These are phyloP conservation scores for Chloroceryle aenea DNA, from an alignment of 2,113 vertebrate species.

Conservation along the genomic window DNA sequence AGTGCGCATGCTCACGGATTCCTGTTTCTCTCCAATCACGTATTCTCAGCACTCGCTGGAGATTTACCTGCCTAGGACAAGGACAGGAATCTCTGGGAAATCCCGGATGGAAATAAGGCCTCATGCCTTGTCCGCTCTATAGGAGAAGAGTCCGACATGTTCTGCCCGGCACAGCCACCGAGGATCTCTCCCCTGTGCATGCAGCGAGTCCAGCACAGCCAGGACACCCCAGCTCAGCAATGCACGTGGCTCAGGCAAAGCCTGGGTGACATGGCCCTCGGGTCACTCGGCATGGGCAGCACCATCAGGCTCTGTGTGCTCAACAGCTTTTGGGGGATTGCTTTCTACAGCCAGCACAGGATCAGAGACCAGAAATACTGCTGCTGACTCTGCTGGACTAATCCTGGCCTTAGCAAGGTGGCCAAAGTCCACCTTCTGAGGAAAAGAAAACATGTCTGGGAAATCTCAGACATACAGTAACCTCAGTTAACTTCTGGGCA, in stretches of 20 bases:
- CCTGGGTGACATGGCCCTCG: accelerated
- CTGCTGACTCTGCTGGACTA: background rate
- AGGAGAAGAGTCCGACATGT: accelerated
- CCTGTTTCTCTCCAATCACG: background rate
- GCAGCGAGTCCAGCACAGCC: background rate
- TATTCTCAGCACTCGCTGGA: background rate
- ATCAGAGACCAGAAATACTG: background rate
- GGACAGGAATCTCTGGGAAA: background rate
- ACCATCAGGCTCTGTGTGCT: accelerated
- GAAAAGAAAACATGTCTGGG: background rate
- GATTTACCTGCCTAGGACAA: background rate
- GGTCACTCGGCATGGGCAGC: accelerated
- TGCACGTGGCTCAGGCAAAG: background rate
- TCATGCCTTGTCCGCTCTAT: background rate
- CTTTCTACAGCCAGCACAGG: too few species aligned
- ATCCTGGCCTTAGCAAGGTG: background rate
- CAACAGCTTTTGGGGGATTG: background rate
- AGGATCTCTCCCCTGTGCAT: background rate
- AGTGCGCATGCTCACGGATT: accelerated
- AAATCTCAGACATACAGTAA: background rate
- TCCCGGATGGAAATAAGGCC: background rate
- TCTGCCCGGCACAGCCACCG: too few species aligned
- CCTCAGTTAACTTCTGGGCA: background rate
- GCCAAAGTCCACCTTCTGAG: background rate
- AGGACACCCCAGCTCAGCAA: background rate